Conservation (phyloP, 2,113 vertebrate species). For the Trematomus loennbergii region DNA sequence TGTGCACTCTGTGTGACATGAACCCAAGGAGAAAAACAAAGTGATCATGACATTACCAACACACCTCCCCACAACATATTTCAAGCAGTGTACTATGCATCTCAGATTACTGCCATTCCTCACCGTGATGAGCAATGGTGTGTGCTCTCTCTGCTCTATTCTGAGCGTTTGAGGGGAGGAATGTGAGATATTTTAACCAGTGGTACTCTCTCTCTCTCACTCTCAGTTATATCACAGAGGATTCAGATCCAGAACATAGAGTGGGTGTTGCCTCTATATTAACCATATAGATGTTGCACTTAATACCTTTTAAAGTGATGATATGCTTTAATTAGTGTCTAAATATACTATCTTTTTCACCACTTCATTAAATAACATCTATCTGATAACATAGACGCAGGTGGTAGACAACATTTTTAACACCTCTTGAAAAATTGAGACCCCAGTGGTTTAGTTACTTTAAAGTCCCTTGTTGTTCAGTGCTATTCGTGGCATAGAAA, state of each 20-base stretch:
- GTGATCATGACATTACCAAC: slow-evolving; percentile 18
- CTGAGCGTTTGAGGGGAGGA: slow-evolving; percentile 24
- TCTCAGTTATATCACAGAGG: slow-evolving; percentile 44
- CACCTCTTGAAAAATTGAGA: neutral
- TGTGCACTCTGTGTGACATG: neutral
- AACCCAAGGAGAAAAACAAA: slow-evolving; percentile 42
- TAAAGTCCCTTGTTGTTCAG: slow-evolving; percentile 12
- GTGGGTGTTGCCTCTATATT: neutral
- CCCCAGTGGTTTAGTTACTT: neutral
- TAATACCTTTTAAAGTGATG: slow-evolving; percentile 28
- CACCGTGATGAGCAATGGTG: slow-evolving; percentile 3
- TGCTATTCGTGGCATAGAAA: slow-evolving; percentile 1
- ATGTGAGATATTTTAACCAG: slow-evolving; percentile 23
- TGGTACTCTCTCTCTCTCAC: slow-evolving; percentile 7
- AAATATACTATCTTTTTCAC: slow-evolving; percentile 5
- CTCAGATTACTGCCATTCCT: slow-evolving; percentile 40
- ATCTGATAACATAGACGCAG: neutral
- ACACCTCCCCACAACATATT: no score
- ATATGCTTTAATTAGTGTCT: slow-evolving; percentile 10
- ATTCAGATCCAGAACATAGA: slow-evolving; percentile 24
- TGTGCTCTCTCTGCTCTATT: slow-evolving; percentile 50
- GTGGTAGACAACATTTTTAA: neutral
- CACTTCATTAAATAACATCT: slow-evolving; percentile 3
- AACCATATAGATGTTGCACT: neutral
- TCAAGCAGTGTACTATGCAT: slow-evolving; percentile 2